A percentile compares a stretch with the other conserved stretches of the same genome.
Conservation (phyloP, 2,888 invertebrate species). For the Blera fallax region DNA sequence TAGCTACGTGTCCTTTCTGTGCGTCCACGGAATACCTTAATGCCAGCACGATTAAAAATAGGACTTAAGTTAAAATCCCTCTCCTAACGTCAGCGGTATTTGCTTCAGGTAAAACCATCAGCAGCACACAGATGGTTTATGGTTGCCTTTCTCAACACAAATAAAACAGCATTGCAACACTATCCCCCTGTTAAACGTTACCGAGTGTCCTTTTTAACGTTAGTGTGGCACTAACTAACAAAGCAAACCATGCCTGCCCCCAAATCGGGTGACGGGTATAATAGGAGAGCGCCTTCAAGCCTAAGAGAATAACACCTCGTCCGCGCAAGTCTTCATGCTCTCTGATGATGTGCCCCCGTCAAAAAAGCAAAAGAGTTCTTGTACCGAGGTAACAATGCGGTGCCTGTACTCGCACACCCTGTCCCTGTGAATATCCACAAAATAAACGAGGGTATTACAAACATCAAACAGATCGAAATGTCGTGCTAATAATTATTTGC, state of each 20-base stretch:
- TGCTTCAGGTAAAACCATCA: background rate
- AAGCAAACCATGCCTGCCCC: background rate
- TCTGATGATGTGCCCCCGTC: too few relatives aligned
- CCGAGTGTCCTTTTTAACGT: too few relatives aligned
- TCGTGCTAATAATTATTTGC: conserved; percentile 32
- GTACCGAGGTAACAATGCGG: too few relatives aligned
- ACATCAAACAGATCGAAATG: conserved; percentile 7
- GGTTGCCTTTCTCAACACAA: background rate
- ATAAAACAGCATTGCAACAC: background rate
- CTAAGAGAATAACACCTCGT: background rate
- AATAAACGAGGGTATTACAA: background rate
- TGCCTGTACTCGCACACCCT: too few relatives aligned
- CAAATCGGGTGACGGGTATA: too few relatives aligned
- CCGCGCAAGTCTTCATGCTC: background rate
- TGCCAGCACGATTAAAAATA: too few relatives aligned
- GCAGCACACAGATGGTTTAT: background rate
- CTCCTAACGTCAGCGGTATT: background rate
- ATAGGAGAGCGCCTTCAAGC: background rate
- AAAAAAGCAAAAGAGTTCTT: too few relatives aligned
- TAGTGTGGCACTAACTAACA: background rate
- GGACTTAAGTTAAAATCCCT: background rate
- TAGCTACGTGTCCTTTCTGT: too few relatives aligned
- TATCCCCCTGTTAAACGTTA: too few relatives aligned
- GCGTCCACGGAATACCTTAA: too few relatives aligned
- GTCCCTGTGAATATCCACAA: background rate